Conservation (phyloP, 2,888 invertebrate species). For the Stratiomys singularior region DNA sequence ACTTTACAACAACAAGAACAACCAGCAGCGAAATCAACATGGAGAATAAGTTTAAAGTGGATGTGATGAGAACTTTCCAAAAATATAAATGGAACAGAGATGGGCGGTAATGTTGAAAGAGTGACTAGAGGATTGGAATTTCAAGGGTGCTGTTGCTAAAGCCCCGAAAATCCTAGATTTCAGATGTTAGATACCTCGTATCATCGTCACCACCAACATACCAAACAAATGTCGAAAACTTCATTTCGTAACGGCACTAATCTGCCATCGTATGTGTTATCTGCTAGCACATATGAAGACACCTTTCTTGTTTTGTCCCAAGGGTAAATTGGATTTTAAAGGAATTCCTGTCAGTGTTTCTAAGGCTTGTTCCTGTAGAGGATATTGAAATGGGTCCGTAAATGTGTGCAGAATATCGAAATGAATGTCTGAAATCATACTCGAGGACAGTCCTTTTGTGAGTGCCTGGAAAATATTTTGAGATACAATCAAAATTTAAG, state of each 20-base stretch:
- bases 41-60: not conserved
- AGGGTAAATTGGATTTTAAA: constrained; percentile 30
- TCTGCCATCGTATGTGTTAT: constrained; percentile 27
- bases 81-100: not conserved
- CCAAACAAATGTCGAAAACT: constrained; percentile 31
- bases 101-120: not conserved
- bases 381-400: not conserved
- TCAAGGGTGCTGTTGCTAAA: not conserved
- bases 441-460: too few species aligned
- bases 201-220: constrained; percentile 13
- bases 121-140: not conserved
- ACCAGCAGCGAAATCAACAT: not conserved
- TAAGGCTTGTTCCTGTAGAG: not conserved
- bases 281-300: constrained; percentile 18
- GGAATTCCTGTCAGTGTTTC: not conserved
- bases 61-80: not conserved
- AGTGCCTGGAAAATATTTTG: too few species aligned
- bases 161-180: not conserved
- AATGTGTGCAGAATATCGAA: not conserved
- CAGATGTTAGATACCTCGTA: constrained; percentile 17
- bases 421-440: not conserved
- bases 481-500: too few species aligned
- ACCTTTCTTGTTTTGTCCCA: constrained; percentile 29
- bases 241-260: constrained; percentile 31
- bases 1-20: not conserved